These are phyloP conservation scores for Drosophila subsilvestris DNA, from an alignment of 2,888 invertebrate species.

Conservation along the genomic window DNA sequence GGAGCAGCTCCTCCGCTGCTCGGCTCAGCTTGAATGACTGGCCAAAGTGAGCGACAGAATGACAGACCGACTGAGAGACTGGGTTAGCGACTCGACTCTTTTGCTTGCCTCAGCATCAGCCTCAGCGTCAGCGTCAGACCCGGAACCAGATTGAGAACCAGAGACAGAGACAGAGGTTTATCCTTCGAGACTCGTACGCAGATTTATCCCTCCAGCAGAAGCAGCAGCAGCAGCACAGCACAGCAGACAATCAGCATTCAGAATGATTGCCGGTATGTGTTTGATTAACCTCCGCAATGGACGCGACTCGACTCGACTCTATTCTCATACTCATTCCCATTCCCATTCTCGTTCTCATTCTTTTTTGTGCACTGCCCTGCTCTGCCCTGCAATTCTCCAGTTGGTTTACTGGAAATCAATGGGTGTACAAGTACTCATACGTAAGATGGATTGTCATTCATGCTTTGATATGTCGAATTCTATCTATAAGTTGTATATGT, in stretches of 20 bases:
- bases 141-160: background rate
- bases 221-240: background rate
- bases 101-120: background rate
- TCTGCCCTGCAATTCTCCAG: background rate
- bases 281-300: constrained; percentile 50
- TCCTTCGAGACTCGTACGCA: background rate
- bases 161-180: background rate
- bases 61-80: constrained; percentile 1
- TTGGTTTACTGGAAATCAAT: too few species aligned
- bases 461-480: background rate
- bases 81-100: background rate
- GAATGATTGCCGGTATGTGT: constrained; percentile 26
- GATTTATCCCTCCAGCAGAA: background rate
- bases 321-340: background rate
- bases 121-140: background rate
- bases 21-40: constrained; percentile 45
- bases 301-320: background rate
- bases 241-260: background rate
- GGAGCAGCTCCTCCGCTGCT: constrained; percentile 35
- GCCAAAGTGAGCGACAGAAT: constrained; percentile 29
- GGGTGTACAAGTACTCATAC: too few species aligned
- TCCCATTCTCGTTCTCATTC: background rate
- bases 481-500: background rate
- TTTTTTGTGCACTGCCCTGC: too few species aligned
- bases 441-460: too few species aligned